These are phyloP conservation scores for Petrocephalus zakoni DNA, from an alignment of 2,113 vertebrate genomes.

Conservation along the genomic window DNA sequence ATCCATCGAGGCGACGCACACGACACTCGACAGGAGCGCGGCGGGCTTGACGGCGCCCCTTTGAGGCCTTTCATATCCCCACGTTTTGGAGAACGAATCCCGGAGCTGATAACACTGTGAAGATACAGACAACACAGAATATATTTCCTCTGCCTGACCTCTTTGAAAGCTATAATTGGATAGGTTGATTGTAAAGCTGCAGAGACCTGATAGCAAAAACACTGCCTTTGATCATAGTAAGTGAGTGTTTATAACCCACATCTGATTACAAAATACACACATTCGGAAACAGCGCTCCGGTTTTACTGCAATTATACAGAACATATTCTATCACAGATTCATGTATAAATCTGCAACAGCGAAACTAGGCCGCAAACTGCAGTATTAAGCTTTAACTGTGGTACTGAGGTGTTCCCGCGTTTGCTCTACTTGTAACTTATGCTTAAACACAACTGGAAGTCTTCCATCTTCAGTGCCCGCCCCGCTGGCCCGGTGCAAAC, in stretches of 20 bases:
- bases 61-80: slow-evolving; percentile 16
- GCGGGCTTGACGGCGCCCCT: neutral
- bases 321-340: neutral
- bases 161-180: slow-evolving; percentile 52
- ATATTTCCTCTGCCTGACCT: slow-evolving; percentile 46
- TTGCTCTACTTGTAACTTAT: neutral
- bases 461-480: neutral
- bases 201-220: slow-evolving; percentile 37
- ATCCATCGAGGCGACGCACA: neutral
- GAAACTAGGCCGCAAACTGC: neutral
- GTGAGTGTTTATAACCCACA: slow-evolving; percentile 46
- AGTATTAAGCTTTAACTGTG: neutral
- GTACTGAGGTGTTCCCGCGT: neutral
- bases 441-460: neutral
- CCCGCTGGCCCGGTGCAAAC: neutral
- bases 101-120: slow-evolving; percentile 2
- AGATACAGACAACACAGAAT: slow-evolving; percentile 26
- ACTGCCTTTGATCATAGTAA: slow-evolving; percentile 50
- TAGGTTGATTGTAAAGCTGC: slow-evolving; percentile 36
- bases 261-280: slow-evolving; percentile 26
- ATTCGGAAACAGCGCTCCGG: neutral
- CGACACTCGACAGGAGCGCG: neutral
- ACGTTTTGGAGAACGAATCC: neutral
- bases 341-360: neutral
- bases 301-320: neutral